phyloP scores from a whole-genome alignment of 1,140 invertebrate species.

The Gyrodactylus bullatarudis region DNA sequence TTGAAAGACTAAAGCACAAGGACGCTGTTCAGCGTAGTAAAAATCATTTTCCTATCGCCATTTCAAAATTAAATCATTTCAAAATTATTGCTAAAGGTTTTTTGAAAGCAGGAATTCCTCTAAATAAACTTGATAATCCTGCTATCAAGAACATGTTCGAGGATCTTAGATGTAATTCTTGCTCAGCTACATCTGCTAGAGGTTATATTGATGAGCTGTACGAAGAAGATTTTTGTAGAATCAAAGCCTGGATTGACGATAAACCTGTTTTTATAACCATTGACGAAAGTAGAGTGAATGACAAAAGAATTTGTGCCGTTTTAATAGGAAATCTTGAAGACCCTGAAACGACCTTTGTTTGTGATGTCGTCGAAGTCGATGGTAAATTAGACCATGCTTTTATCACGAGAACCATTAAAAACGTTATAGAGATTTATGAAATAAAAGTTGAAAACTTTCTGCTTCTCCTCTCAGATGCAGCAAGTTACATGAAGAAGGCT shows the following conservation, averaged over 20 bases:
- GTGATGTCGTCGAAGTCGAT: background rate
- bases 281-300: background rate
- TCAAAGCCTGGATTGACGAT: background rate
- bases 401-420: background rate
- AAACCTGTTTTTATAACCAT: background rate
- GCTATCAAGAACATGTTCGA: background rate
- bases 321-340: too few species aligned
- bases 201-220: background rate
- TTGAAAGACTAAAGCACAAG: background rate
- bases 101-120: background rate
- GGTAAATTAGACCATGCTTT: background rate
- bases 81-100: background rate
- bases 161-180: background rate
- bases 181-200: background rate
- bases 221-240: background rate
- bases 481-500: background rate
- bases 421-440: background rate
- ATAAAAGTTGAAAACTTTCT: background rate
- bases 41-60: too few species aligned
- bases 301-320: too few species aligned
- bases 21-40: background rate
- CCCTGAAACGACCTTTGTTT: too few species aligned
- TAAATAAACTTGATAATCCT: background rate
- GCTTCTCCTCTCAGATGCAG: background rate
- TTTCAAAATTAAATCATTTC: too few species aligned